A percentile compares a stretch with the other conserved stretches of the same genome.
These are phyloP conservation scores for Oophaga sylvatica DNA, from an alignment of 2,797 vertebrate species.

Conservation along the genomic window DNA sequence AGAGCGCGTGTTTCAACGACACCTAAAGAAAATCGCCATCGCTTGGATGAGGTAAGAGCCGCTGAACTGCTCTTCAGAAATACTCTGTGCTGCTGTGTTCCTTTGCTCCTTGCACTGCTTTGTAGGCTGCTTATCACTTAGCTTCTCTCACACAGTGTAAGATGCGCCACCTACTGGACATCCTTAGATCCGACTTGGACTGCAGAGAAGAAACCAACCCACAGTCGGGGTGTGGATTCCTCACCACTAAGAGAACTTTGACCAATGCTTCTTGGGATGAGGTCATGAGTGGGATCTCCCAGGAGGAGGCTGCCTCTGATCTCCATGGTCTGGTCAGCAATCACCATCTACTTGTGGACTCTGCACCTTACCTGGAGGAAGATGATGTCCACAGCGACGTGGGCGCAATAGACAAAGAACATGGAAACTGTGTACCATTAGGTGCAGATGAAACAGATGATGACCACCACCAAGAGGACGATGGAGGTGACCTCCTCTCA, in stretches of 20 bases:
- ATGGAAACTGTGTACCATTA: neutral
- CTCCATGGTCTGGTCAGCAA: neutral
- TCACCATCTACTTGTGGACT: neutral
- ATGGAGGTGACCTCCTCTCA: neutral
- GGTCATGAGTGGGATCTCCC: neutral
- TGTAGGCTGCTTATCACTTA: too few species aligned
- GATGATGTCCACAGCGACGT: neutral
- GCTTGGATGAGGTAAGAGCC: conserved; percentile 81
- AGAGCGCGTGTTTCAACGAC: conserved; percentile 82
- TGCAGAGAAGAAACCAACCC: conserved; percentile 54
- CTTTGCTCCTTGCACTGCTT: neutral
- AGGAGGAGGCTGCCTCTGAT: neutral
- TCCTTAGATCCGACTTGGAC: conserved; percentile 82
- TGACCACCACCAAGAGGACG: neutral
- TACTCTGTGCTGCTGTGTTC: neutral
- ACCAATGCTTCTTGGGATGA: neutral
- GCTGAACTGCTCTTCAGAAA: neutral
- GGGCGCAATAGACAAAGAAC: neutral
- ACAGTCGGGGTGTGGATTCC: neutral
- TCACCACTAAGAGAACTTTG: neutral
- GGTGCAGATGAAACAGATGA: neutral
- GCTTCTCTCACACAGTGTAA: conserved; percentile 76
- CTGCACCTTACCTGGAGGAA: neutral
- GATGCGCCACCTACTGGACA: conserved; percentile 88
- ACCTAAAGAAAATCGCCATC: conserved; percentile 86